These are phyloP conservation scores for Cenopis cana DNA, from an alignment of 2,888 invertebrate species.

Conservation along the genomic window DNA sequence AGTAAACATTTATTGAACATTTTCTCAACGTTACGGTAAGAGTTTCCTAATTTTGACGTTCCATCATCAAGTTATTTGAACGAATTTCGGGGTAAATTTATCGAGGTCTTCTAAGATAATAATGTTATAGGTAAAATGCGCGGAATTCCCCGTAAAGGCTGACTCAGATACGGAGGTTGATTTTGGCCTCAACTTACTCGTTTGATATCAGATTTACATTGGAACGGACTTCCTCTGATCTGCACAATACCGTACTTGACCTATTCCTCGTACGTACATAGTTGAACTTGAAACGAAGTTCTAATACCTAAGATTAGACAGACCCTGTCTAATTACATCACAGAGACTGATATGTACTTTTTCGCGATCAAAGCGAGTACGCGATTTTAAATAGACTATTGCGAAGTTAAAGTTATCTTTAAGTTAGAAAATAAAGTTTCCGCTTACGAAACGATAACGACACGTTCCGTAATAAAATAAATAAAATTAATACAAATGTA, in stretches of 20 bases:
- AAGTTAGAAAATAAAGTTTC: no score
- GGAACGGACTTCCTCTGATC: background rate
- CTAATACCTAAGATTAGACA: no score
- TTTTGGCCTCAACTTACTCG: background rate
- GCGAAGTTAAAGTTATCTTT: no score
- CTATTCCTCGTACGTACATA: no score
- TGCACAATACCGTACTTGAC: no score
- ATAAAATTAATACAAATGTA: background rate
- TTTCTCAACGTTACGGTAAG: slow-evolving; percentile 6
- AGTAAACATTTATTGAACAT: slow-evolving; percentile 4
- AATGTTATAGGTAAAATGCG: slow-evolving; percentile 13
- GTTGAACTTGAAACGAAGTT: no score
- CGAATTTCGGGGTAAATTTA: slow-evolving; percentile 12
- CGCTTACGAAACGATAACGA: no score
- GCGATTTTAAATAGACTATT: background rate
- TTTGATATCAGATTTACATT: background rate
- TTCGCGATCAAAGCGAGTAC: background rate
- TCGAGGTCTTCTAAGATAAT: slow-evolving; percentile 28
- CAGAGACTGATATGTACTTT: no score
- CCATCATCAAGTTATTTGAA: slow-evolving; percentile 12
- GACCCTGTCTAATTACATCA: no score
- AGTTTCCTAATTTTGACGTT: slow-evolving; percentile 15
- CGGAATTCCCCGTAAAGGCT: slow-evolving; percentile 21
- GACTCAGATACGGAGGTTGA: slow-evolving; percentile 16
- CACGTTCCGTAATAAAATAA: no score